phyloP scores from a whole-genome alignment of 2,888 invertebrate genomes.

The Scotopteryx bipunctaria region DNA sequence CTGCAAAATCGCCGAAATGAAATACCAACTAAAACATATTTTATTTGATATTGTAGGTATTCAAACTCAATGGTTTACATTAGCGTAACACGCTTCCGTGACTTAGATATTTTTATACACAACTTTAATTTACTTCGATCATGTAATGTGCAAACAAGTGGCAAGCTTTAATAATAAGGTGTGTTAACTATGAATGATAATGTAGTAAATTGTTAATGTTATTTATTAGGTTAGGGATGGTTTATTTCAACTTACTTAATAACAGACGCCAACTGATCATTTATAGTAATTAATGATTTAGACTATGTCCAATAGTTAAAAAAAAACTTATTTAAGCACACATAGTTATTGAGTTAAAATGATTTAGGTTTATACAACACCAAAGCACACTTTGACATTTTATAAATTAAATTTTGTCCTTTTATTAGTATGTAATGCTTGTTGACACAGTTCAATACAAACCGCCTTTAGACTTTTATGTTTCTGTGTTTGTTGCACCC shows the following conservation, averaged over 20 bases:
- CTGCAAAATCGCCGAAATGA: constrained; percentile 9
- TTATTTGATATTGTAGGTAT: constrained; percentile 4
- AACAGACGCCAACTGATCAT: constrained; percentile 55
- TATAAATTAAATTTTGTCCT: constrained; percentile 19
- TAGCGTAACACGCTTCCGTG: constrained; percentile 60
- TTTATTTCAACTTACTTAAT: constrained; percentile 62
- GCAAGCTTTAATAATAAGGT: constrained; percentile 78
- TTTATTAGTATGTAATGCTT: constrained; percentile 34
- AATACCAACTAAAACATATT: neutral
- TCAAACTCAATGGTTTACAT: constrained; percentile 12
- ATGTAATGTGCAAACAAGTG: constrained; percentile 51
- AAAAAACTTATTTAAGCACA: neutral
- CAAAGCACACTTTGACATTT: constrained; percentile 34
- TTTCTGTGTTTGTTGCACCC: constrained; percentile 44
- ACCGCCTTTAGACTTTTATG: constrained; percentile 47
- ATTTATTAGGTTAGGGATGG: constrained; percentile 59
- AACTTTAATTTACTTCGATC: constrained; percentile 41
- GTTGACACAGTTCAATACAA: constrained; percentile 48
- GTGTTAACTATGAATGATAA: constrained; percentile 59
- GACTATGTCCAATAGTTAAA: constrained; percentile 12
- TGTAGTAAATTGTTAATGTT: constrained; percentile 74
- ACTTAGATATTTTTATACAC: constrained; percentile 45
- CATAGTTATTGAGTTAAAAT: constrained; percentile 15
- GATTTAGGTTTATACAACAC: constrained; percentile 24
- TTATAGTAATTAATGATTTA: constrained; percentile 11